phyloP scores from a whole-genome alignment of 2,888 invertebrate species.

The Hypomecis atomaria region DNA sequence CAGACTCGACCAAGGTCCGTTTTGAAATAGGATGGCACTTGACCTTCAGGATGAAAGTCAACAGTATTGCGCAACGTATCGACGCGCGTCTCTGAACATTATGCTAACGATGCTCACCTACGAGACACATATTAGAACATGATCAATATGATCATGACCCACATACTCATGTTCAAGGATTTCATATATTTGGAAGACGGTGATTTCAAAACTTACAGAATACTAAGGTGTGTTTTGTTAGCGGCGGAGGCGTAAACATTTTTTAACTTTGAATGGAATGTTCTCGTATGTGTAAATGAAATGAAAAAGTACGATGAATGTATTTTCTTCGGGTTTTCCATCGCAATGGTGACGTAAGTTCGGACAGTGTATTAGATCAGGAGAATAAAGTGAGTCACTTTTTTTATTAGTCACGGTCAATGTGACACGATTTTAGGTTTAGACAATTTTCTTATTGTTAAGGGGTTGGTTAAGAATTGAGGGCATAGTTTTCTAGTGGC shows the following conservation, averaged over 20 bases:
- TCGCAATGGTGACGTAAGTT: conserved; percentile 44
- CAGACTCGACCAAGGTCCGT: conserved; percentile 79
- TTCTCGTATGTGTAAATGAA: conserved; percentile 40
- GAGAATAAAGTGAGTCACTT: conserved; percentile 50
- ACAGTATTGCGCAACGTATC: conserved; percentile 79
- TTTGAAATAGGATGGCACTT: conserved; percentile 84
- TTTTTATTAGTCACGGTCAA: conserved; percentile 47
- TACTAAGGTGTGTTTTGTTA: conserved; percentile 73
- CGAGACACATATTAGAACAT: conserved; percentile 78
- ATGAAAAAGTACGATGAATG: conserved; percentile 33
- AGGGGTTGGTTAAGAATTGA: conserved; percentile 67
- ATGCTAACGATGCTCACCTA: conserved; percentile 80
- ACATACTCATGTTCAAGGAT: conserved; percentile 82
- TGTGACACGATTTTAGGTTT: conserved; percentile 16
- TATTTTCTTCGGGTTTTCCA: conserved; percentile 55
- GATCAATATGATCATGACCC: conserved; percentile 82
- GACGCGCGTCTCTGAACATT: conserved; percentile 71
- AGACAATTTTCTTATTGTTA: conserved; percentile 54
- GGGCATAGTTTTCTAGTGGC: conserved; percentile 71
- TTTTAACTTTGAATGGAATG: conserved; percentile 50
- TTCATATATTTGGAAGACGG: conserved; percentile 82
- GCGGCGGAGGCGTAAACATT: conserved; percentile 57
- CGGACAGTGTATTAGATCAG: conserved; percentile 46
- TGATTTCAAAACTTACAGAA: conserved; percentile 78
- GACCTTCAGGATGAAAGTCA: conserved; percentile 85